Evolutionary conservation across 2,888 invertebrate species (phyloP).

Genomic region (Latrodectus elegans): DNA sequence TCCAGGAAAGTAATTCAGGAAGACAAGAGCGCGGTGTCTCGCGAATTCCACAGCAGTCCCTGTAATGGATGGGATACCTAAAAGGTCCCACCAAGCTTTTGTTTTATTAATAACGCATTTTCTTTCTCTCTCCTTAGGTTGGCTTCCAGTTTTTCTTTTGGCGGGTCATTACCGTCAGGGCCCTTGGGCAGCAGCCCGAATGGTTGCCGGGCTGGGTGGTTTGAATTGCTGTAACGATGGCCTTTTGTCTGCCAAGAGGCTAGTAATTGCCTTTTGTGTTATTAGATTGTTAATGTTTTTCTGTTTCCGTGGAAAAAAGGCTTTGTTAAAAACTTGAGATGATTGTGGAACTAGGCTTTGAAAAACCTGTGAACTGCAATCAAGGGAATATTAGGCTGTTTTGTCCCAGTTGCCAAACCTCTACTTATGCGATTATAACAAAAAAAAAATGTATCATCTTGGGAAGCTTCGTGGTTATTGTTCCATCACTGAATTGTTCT

Average conservation of each 20-base stretch:
- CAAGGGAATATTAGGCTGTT: neutral
- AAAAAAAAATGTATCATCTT: too few relatives aligned
- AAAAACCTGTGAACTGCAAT: conserved; percentile 14
- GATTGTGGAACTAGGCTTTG: conserved; percentile 6
- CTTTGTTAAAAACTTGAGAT: conserved; percentile 10
- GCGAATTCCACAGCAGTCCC: conserved; percentile 16
- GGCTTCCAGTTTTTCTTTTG: conserved; percentile 43
- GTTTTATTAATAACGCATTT: conserved; percentile 57
- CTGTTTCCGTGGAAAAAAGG: conserved; percentile 11
- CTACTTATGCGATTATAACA: neutral
- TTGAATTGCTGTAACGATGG: conserved; percentile 14
- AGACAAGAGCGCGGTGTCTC: conserved; percentile 40
- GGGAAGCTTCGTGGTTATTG: too few relatives aligned
- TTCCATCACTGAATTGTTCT: too few relatives aligned
- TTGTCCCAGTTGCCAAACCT: neutral
- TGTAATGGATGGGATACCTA: conserved; percentile 43
- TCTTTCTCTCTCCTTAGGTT: neutral
- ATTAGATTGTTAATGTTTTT: conserved; percentile 13
- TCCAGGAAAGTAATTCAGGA: conserved; percentile 40
- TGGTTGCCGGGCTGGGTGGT: conserved; percentile 30
- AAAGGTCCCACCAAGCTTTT: conserved; percentile 30
- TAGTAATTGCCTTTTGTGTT: conserved; percentile 49
- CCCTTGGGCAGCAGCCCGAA: conserved; percentile 23
- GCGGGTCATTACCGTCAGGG: conserved; percentile 44
- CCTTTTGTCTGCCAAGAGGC: conserved; percentile 31